phyloP scores from a whole-genome alignment of 2,113 vertebrate species.

The Galemys pyrenaicus region DNA sequence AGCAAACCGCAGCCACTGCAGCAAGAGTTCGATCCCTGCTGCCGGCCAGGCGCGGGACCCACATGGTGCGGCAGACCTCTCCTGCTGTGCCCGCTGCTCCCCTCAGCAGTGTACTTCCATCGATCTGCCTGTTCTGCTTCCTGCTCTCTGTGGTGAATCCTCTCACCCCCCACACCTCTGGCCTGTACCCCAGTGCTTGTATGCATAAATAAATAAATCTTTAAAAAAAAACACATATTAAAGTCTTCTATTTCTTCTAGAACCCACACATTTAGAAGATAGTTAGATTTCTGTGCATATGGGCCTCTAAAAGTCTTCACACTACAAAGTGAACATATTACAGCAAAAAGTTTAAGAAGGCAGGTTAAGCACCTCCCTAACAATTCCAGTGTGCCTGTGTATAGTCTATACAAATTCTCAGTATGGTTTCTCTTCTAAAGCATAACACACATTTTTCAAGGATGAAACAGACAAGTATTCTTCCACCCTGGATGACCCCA shows the following conservation, averaged over 20 bases:
- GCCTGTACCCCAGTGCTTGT: too few species aligned
- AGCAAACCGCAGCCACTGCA: too few species aligned
- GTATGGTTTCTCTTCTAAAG: background rate
- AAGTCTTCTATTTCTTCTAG: constrained; percentile 15
- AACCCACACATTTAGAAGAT: background rate
- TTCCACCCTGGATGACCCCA: constrained; percentile 19
- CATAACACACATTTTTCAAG: constrained; percentile 39
- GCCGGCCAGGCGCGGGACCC: too few species aligned
- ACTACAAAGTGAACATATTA: background rate
- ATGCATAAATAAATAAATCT: too few species aligned
- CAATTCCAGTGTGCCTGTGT: constrained; percentile 17
- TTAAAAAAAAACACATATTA: too few species aligned
- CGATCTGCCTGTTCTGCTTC: too few species aligned
- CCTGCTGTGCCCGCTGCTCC: too few species aligned
- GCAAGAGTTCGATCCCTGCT: too few species aligned
- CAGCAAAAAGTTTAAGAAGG: background rate
- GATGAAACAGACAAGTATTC: constrained; percentile 50
- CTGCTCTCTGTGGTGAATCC: too few species aligned
- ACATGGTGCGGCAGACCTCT: too few species aligned
- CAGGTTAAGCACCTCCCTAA: background rate
- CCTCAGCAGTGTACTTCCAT: too few species aligned
- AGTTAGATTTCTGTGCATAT: background rate
- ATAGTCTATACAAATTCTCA: background rate
- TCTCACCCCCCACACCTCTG: too few species aligned
- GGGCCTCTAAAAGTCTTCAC: background rate